Percentiles rank a stretch among this genome's conserved stretches.
Evolutionary conservation across 1,140 invertebrate genomes (phyloP).

Genomic region (Gonioctena quinquepunctata): DNA sequence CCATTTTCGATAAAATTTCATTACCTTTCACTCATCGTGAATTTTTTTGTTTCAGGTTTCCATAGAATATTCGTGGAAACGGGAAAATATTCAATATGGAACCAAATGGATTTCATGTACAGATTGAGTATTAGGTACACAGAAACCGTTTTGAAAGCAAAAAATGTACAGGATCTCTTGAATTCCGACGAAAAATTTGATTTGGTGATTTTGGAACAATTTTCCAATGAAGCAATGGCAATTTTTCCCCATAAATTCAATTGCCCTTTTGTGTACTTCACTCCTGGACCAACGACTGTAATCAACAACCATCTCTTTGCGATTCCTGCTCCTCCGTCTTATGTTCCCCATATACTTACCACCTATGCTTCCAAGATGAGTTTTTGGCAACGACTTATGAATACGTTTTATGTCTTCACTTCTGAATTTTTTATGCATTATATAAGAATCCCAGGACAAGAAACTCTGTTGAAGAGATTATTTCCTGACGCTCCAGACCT

Average conservation of each 20-base stretch:
- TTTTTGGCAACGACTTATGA: not conserved
- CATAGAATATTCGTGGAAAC: no score
- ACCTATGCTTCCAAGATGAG: constrained; percentile 6
- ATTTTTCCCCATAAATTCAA: constrained; percentile 53
- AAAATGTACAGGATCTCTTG: constrained; percentile 34
- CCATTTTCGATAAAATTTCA: no score
- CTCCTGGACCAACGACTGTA: not conserved
- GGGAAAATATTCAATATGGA: no score
- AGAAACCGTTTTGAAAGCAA: constrained; percentile 3
- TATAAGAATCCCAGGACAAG: not conserved
- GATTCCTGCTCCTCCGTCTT: constrained; percentile 18
- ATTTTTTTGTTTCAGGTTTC: no score
- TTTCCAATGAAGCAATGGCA: constrained; percentile 57
- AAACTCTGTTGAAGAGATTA: not conserved
- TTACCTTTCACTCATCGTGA: no score
- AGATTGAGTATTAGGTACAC: not conserved
- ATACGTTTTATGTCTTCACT: not conserved
- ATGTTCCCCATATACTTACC: constrained; percentile 15
- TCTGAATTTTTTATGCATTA: not conserved
- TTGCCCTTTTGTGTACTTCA: not conserved
- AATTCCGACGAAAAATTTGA: constrained; percentile 55
- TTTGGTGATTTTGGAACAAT: constrained; percentile 55
- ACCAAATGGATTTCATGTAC: not conserved
- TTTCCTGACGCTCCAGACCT: constrained; percentile 12
- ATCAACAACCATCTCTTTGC: constrained; percentile 14